phyloP scores from a whole-genome alignment of 2,113 vertebrate genomes.

The Chitala chitala region DNA sequence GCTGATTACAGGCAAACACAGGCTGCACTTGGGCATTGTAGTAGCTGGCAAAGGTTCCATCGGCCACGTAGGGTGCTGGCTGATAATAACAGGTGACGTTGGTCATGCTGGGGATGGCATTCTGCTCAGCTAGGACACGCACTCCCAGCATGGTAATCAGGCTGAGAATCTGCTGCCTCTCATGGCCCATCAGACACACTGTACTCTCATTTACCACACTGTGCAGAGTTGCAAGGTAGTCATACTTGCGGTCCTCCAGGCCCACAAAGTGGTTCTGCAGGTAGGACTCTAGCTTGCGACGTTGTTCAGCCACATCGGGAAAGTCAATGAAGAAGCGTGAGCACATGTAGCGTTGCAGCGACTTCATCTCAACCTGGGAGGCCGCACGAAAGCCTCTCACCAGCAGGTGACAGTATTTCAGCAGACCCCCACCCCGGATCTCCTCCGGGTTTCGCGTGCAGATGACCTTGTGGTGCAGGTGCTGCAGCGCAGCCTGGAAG shows the following conservation, averaged over 20 bases:
- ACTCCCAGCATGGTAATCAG: slow-evolving; percentile 97
- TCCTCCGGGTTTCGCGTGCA: slow-evolving; percentile 96
- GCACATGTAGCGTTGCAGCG: slow-evolving; percentile 97
- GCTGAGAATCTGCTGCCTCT: slow-evolving; percentile 92
- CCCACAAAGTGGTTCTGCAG: slow-evolving; percentile 99
- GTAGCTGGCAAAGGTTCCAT: slow-evolving; percentile 98
- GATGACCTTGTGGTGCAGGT: slow-evolving; percentile 91
- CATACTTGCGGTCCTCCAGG: slow-evolving; percentile 98
- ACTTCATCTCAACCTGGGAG: slow-evolving; percentile 91
- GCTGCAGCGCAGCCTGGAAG: slow-evolving; percentile 88
- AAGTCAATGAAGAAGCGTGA: slow-evolving; percentile 99
- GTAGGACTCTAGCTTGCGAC: slow-evolving; percentile 96
- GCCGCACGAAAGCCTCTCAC: slow-evolving; percentile 89
- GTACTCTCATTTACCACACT: slow-evolving; percentile 97
- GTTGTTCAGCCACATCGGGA: slow-evolving; percentile 93
- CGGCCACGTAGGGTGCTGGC: slow-evolving; percentile 93
- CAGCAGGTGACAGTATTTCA: slow-evolving; percentile 98
- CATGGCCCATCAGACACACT: slow-evolving; percentile 98
- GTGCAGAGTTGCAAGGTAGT: slow-evolving; percentile 96
- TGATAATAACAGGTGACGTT: slow-evolving; percentile 99
- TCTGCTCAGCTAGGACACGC: slow-evolving; percentile 92
- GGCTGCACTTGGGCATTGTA: slow-evolving; percentile 98
- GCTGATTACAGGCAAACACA: slow-evolving; percentile 90
- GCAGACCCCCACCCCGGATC: slow-evolving; percentile 93
- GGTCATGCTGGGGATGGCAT: slow-evolving; percentile 95